Base-by-base conservation (phyloP, 2,797 vertebrate genomes). In the Champsocephalus gunnari region DNA sequence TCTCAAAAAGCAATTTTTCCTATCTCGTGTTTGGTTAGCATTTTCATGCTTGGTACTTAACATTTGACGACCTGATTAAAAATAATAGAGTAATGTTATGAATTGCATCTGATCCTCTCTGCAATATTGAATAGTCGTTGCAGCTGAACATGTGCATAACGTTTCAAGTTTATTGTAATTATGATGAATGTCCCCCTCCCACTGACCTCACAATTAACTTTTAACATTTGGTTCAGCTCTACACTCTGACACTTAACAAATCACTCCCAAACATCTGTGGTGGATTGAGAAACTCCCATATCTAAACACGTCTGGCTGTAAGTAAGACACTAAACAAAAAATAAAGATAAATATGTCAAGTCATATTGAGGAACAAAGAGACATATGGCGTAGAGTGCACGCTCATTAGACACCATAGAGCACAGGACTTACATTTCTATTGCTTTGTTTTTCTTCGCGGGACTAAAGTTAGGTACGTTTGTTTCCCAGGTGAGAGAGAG, bases 401-500 rank as follows among this genome's bases (percentile, higher is more conserved):
- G 5, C 44, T 77, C 68, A 65, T 78, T 69, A 81, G 64, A 82
- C 53, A 49, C 47, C 44, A 9, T 19, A 69, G 54, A 70, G 59
- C 61, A n/a, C 66, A 53, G 45, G 70, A 53, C 34, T 44, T n/a
- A 51, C 49, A 16, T 75, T 74, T 60, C 19, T 41, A 51, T 57
- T 54, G 64, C 19, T 65, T 85, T 73, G 69, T 61, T 80, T 67
- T 38, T 38, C 34, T 81, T 61, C 38, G 59, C 60, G 12, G 38
- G 62, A 71, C 48, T 65, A 34, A 63, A 48, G 54, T 24, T 34
- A 79, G 70, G 75, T 77, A 51, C 76, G 53, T 78, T 85, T 80
- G 44, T 41, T 84, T 9, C 70, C 67, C 66, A 66, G 71, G 71
- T 53, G 72, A 83, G 71, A 74, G 38, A 19, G 32, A 68, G 71